Evolutionary conservation across 2,888 invertebrate genomes (phyloP).

Genomic region (Scaptomyza tumidula): DNA sequence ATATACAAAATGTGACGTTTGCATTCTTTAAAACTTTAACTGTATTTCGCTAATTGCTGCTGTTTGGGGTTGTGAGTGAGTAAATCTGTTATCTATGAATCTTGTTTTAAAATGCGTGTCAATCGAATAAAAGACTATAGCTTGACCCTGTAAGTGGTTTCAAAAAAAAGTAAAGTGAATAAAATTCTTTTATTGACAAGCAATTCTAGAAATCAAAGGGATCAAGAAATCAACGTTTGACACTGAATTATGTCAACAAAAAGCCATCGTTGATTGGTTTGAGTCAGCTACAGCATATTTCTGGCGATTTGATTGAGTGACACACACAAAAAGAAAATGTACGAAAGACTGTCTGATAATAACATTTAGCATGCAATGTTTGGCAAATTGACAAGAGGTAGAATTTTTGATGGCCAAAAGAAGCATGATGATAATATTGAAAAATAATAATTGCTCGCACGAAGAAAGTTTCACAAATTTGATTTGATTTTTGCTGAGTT

Average conservation of each 20-base stretch:
- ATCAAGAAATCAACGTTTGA: constrained; percentile 1
- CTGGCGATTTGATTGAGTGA: neutral
- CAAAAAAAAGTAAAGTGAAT: neutral
- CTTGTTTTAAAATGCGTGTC: no score
- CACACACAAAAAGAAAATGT: no score
- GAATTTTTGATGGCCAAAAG: no score
- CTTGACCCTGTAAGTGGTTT: no score
- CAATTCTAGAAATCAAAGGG: neutral
- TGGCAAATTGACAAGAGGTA: no score
- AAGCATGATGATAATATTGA: no score
- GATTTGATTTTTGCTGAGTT: neutral
- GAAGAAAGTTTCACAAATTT: neutral
- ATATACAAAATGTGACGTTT: neutral
- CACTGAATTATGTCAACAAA: neutral
- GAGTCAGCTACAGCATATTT: neutral
- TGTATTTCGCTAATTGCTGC: neutral
- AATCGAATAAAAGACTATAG: no score
- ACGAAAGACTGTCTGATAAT: no score
- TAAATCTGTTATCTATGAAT: no score
- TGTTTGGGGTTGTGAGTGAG: no score
- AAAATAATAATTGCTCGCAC: no score
- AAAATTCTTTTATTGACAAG: neutral
- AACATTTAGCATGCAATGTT: no score
- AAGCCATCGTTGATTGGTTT: neutral
- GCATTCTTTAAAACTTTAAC: neutral